Evolutionary conservation across 2,797 vertebrate species (phyloP).

Genomic region (Prunella strophiata): DNA sequence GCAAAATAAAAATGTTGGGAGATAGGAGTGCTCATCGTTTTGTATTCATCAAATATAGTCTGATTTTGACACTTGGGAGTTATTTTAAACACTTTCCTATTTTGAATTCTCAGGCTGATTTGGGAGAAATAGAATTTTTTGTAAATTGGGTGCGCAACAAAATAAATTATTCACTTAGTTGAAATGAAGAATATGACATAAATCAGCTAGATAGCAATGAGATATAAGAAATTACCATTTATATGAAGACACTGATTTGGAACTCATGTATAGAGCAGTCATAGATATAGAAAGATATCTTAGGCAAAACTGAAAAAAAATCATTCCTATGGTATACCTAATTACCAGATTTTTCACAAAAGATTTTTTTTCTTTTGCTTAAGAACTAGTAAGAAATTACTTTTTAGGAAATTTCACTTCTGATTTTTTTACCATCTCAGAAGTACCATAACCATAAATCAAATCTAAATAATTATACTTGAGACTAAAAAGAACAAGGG

Average conservation of each 20-base stretch:
- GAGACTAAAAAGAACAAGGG: conserved; percentile 50
- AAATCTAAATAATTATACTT: conserved; percentile 57
- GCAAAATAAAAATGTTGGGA: neutral
- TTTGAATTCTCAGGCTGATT: neutral
- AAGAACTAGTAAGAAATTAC: neutral
- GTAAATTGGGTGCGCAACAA: neutral
- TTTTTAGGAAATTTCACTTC: conserved; percentile 48
- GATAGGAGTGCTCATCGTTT: neutral
- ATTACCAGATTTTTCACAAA: neutral
- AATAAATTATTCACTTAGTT: neutral
- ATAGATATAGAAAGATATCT: neutral
- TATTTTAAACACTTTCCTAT: neutral
- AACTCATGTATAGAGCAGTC: neutral
- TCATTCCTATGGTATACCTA: neutral
- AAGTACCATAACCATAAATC: conserved; percentile 71
- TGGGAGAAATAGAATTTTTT: neutral
- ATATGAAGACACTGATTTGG: neutral
- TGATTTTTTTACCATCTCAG: conserved; percentile 47
- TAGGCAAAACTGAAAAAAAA: neutral
- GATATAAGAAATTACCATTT: neutral
- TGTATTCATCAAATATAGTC: neutral
- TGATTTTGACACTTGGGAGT: neutral
- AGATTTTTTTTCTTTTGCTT: neutral
- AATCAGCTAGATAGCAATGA: neutral
- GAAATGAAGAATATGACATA: neutral